A percentile compares a stretch with the other conserved stretches of the same genome.
Conservation (phyloP, 2,888 invertebrate genomes). For the Dexiosoma caninum region DNA sequence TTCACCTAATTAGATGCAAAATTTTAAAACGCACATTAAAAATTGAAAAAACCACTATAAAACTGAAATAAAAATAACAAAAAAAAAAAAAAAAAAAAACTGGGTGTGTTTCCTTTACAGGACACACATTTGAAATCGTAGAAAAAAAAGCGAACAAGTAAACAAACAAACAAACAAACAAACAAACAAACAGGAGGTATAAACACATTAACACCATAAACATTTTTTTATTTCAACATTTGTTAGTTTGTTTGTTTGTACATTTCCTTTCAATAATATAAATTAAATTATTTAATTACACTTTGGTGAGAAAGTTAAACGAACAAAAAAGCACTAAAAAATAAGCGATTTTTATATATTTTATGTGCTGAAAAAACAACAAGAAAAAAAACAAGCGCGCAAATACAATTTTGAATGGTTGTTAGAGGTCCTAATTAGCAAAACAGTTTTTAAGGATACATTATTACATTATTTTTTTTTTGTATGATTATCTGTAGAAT, state of each 20-base stretch:
- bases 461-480: not conserved
- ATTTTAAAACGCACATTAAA: slow-evolving; percentile 58
- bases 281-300: slow-evolving; percentile 69
- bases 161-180: too few relatives aligned
- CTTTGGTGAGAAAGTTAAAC: slow-evolving; percentile 59
- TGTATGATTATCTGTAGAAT: not conserved
- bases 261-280: slow-evolving; percentile 67
- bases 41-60: slow-evolving; percentile 41
- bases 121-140: slow-evolving; percentile 33
- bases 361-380: slow-evolving; percentile 31
- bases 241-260: slow-evolving; percentile 53
- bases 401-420: slow-evolving; percentile 48
- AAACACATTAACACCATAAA: slow-evolving; percentile 59
- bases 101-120: slow-evolving; percentile 56
- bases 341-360: slow-evolving; percentile 62
- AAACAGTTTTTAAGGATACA: slow-evolving; percentile 44
- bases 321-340: slow-evolving; percentile 42
- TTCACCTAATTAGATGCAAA: slow-evolving; percentile 67
- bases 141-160: too few relatives aligned
- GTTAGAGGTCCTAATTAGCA: slow-evolving; percentile 57
- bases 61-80: not conserved
- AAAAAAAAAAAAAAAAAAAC: slow-evolving; percentile 38
- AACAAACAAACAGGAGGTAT: not conserved
- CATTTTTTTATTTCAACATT: slow-evolving; percentile 49
- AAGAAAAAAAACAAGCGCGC: slow-evolving; percentile 14